Evolutionary conservation across 2,797 vertebrate genomes (phyloP).

Genomic region (Pagetopsis macropterus): DNA sequence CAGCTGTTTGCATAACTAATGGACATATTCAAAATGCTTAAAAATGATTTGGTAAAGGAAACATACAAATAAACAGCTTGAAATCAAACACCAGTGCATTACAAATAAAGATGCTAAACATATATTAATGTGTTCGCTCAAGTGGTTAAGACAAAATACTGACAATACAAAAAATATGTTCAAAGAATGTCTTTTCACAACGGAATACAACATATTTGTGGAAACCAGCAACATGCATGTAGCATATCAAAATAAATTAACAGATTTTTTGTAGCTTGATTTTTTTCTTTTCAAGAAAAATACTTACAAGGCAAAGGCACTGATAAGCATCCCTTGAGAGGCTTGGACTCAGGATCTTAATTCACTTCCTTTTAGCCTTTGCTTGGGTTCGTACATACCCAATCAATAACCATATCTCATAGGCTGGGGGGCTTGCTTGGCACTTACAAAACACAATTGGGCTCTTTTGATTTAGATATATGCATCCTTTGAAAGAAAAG

Average conservation of each 20-base stretch:
- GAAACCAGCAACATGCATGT: conserved; percentile 76
- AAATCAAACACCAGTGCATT: not conserved
- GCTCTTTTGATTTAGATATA: conserved; percentile 97
- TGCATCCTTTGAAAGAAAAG: conserved; percentile 98
- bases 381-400: conserved; percentile 87
- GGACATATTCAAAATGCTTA: conserved; percentile 2
- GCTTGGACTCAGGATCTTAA: conserved; percentile 96
- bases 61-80: conserved; percentile 6
- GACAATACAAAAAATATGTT: not conserved
- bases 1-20: not conserved
- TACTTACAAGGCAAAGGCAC: conserved; percentile 96
- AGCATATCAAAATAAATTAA: conserved; percentile 60
- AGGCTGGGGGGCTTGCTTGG: conserved; percentile 83
- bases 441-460: conserved; percentile 92
- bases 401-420: conserved; percentile 98
- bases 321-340: conserved; percentile 96
- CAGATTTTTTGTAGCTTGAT: conserved; percentile 71
- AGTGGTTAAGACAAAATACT: conserved; percentile 28
- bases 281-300: conserved; percentile 81
- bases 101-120: conserved; percentile 13
- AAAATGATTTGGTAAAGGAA: not conserved
- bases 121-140: conserved; percentile 38
- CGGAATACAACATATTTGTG: conserved; percentile 23
- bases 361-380: conserved; percentile 94
- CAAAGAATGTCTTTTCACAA: conserved; percentile 4